phyloP scores from a whole-genome alignment of 2,888 invertebrate species.

The Drosophila kuntzei region DNA sequence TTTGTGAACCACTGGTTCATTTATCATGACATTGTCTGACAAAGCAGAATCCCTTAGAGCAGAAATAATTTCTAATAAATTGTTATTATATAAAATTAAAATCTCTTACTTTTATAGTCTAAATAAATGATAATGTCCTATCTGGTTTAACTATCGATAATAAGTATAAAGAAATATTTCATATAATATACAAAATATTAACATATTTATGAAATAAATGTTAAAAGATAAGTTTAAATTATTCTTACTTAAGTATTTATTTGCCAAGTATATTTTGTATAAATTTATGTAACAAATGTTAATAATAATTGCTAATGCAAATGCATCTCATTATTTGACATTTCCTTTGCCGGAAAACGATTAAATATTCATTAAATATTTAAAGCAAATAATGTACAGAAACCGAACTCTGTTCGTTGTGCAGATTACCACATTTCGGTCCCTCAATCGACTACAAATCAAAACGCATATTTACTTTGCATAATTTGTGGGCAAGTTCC shows the following conservation, averaged over 20 bases:
- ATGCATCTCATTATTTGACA: not conserved
- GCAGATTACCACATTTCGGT: not conserved
- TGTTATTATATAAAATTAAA: not conserved
- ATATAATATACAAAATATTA: not conserved
- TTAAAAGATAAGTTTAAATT: not conserved
- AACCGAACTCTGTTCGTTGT: conserved; percentile 3
- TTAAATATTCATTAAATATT: conserved; percentile 7
- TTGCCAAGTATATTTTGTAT: not conserved
- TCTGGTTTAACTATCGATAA: too few species aligned
- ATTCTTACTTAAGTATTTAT: not conserved
- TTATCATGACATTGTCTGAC: not conserved
- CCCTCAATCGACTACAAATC: conserved; percentile 33
- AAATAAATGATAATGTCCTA: not conserved
- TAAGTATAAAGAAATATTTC: not conserved
- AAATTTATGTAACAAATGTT: not conserved
- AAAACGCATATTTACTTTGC: conserved; percentile 55
- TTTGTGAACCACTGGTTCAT: not conserved
- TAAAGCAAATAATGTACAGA: not conserved
- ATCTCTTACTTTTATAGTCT: not conserved
- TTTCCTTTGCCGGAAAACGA: not conserved
- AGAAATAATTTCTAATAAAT: not conserved
- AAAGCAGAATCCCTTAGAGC: not conserved
- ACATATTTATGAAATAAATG: not conserved
- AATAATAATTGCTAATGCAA: not conserved
- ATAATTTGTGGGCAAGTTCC: conserved; percentile 52